A percentile compares a stretch with the other conserved stretches of the same genome.
These are phyloP conservation scores for Andinoacara biseriatus DNA, from an alignment of 2,113 vertebrate genomes.

Conservation along the genomic window DNA sequence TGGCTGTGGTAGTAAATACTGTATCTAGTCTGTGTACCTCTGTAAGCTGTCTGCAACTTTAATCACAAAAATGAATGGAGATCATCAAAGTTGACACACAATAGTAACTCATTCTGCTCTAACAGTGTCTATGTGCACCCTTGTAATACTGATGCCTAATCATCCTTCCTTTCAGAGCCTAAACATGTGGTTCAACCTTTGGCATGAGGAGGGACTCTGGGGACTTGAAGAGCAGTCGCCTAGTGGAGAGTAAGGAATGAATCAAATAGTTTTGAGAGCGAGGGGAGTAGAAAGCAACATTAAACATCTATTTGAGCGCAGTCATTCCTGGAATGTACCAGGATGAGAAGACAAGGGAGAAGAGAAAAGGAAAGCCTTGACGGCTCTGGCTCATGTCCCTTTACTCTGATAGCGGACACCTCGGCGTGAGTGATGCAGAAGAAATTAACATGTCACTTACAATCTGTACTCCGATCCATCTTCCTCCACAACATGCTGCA, in stretches of 20 bases:
- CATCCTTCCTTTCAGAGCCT: neutral
- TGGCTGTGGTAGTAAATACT: neutral
- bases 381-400: conserved; percentile 58
- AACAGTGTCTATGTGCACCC: neutral
- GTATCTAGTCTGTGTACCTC: neutral
- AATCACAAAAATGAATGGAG: neutral
- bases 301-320: conserved; percentile 45
- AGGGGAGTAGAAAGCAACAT: conserved; percentile 11
- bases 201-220: neutral
- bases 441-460: conserved; percentile 86
- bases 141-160: neutral
- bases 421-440: conserved; percentile 81
- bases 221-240: conserved; percentile 3
- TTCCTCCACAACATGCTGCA: conserved; percentile 63
- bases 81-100: neutral
- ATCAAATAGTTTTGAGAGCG: neutral
- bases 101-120: neutral
- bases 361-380: conserved; percentile 42
- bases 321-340: conserved; percentile 3
- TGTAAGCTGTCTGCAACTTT: neutral
- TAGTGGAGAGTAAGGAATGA: neutral
- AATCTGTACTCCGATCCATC: conserved; percentile 82
- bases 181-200: conserved; percentile 18
- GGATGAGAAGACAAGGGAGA: conserved; percentile 2
- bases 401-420: conserved; percentile 74